These are phyloP conservation scores for Lordiphosa clarofinis DNA, from an alignment of 1,140 invertebrate genomes.

Conservation along the genomic window DNA sequence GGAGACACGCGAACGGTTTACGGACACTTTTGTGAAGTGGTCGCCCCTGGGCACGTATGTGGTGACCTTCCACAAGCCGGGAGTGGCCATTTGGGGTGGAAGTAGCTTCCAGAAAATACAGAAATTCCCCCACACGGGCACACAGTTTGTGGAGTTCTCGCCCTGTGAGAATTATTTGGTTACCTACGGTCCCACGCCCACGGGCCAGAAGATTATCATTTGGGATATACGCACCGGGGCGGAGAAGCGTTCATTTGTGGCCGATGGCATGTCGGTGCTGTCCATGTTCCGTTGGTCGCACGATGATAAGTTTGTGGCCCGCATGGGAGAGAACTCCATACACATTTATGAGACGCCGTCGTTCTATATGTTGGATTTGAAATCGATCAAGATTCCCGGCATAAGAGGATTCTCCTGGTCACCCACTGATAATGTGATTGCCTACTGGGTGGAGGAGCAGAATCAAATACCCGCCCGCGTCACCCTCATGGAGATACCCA, in stretches of 20 bases:
- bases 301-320: conserved; percentile 98
- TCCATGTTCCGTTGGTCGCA: conserved; percentile 98
- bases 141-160: conserved; percentile 98
- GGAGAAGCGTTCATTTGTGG: conserved; percentile 94
- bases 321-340: conserved; percentile 90
- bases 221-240: conserved; percentile 97
- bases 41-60: conserved; percentile 98
- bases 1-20: conserved; percentile 86
- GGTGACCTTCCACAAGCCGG: conserved; percentile 96
- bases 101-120: conserved; percentile 95
- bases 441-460: conserved; percentile 99
- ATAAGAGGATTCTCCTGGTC: conserved; percentile 99
- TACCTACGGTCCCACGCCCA: conserved; percentile 90
- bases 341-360: conserved; percentile 98
- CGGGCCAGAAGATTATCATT: conserved; percentile 87
- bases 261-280: conserved; percentile 90
- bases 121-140: conserved; percentile 93
- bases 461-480: conserved; percentile 94
- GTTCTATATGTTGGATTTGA: conserved; percentile 95
- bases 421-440: conserved; percentile 96
- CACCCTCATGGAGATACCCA: conserved; percentile 91
- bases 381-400: conserved; percentile 94
- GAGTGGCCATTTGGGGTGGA: conserved; percentile 98
- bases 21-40: conserved; percentile 96
- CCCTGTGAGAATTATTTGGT: conserved; percentile 98